Percentiles rank a stretch among this genome's conserved stretches.
Evolutionary conservation across 2,888 invertebrate species (phyloP).

Genomic region (Colletes collaris): DNA sequence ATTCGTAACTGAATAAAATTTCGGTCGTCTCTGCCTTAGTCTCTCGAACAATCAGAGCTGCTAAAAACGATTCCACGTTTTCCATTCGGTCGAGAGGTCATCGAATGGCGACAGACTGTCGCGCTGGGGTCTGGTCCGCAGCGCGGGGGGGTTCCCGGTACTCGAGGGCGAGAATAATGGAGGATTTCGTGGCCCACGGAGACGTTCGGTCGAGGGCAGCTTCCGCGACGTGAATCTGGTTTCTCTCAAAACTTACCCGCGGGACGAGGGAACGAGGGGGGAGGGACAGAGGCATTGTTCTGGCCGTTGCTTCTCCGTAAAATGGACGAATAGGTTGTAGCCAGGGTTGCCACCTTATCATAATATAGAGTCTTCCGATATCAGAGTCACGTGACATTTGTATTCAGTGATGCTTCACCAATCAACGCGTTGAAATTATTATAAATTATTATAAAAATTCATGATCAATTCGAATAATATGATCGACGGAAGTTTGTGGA

Average conservation of each 20-base stretch:
- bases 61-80: no score
- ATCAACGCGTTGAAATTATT: no score
- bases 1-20: no score
- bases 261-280: not conserved
- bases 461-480: no score
- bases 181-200: constrained; percentile 6
- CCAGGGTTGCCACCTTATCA: no score
- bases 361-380: no score
- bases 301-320: constrained; percentile 13
- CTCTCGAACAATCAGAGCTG: no score
- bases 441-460: no score
- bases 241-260: constrained; percentile 31
- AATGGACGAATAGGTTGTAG: not conserved
- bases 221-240: constrained; percentile 55
- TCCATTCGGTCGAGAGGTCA: not conserved
- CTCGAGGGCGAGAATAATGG: constrained; percentile 16
- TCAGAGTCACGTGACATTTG: no score
- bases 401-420: no score
- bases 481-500: no score
- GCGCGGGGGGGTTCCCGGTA: not conserved
- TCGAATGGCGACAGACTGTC: constrained; percentile 11
- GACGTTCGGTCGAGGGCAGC: constrained; percentile 10
- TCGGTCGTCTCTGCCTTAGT: no score
- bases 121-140: not conserved
- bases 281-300: constrained; percentile 41